Evolutionary conservation across 1,140 invertebrate genomes (phyloP).

Genomic region (Himalopsyche phryganea): DNA sequence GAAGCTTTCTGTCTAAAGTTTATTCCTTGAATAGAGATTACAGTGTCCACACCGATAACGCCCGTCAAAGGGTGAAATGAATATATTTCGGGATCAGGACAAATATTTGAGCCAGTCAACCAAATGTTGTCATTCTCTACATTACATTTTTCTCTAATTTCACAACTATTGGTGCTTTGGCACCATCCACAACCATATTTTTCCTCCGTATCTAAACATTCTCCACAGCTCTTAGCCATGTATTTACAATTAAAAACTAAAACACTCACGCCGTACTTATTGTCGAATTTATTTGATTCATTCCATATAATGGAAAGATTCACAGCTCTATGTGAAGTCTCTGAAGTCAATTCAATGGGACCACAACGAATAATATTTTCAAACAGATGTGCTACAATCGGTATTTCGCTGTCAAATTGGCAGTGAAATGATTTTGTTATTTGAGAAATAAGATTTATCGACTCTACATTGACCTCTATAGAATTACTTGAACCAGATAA

Average conservation of each 20-base stretch:
- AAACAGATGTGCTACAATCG: conserved; percentile 85
- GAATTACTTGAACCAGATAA: conserved; percentile 84
- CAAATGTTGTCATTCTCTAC: conserved; percentile 68
- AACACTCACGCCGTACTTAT: conserved; percentile 91
- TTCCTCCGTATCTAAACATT: conserved; percentile 83
- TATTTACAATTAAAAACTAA: conserved; percentile 81
- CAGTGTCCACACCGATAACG: conserved; percentile 92
- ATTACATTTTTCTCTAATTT: conserved; percentile 86
- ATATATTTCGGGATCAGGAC: conserved; percentile 85
- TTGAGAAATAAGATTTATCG: conserved; percentile 91
- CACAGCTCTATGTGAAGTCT: conserved; percentile 85
- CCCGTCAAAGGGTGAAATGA: conserved; percentile 77
- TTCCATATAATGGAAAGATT: conserved; percentile 95
- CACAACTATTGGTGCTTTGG: conserved; percentile 83
- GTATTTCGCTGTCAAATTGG: conserved; percentile 92
- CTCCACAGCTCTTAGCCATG: conserved; percentile 94
- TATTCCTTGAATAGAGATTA: conserved; percentile 91
- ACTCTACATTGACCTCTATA: conserved; percentile 90
- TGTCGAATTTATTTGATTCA: conserved; percentile 89
- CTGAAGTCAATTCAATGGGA: conserved; percentile 85
- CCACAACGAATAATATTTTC: conserved; percentile 94
- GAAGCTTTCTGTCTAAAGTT: conserved; percentile 94
- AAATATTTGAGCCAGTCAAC: conserved; percentile 86
- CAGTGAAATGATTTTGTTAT: conserved; percentile 86
- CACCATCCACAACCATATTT: conserved; percentile 95